Conservation (phyloP, 2,113 vertebrate species). For the Rissa tridactyla region DNA sequence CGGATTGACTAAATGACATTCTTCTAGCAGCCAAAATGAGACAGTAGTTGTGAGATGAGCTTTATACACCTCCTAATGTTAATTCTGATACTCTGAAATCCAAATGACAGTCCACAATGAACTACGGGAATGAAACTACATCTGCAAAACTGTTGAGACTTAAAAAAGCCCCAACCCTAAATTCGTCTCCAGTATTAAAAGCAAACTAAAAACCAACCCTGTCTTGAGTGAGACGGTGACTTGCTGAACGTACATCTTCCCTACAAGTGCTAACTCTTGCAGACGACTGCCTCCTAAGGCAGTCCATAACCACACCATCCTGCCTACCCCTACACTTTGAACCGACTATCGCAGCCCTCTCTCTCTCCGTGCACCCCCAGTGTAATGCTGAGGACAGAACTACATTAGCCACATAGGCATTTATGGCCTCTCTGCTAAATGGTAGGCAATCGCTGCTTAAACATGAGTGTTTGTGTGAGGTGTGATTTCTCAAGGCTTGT, state of each 20-base stretch:
- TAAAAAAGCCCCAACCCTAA: not conserved
- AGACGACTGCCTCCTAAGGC: not conserved
- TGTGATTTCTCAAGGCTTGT: not conserved
- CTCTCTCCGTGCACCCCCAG: rapidly evolving
- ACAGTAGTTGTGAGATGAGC: not conserved
- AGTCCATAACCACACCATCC: not conserved
- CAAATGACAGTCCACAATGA: not conserved
- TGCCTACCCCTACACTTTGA: not conserved
- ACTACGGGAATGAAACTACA: not conserved
- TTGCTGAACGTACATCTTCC: not conserved
- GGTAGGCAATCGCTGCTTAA: not conserved
- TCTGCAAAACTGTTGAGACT: not conserved
- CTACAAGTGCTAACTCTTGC: not conserved
- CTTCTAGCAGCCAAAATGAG: conserved; percentile 2
- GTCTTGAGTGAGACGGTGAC: not conserved
- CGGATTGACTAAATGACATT: not conserved
- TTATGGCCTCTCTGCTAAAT: not conserved
- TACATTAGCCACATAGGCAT: not conserved
- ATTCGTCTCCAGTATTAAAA: not conserved
- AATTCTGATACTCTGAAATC: not conserved
- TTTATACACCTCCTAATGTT: not conserved
- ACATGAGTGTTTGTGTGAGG: not conserved
- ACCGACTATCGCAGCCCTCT: rapidly evolving
- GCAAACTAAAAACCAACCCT: not conserved
- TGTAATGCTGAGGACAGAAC: not conserved